Evolutionary conservation across 1,140 invertebrate genomes (phyloP), one percentile per base, ranked within the genome.

Genomic region (Cheumatopsyche charites): DNA sequence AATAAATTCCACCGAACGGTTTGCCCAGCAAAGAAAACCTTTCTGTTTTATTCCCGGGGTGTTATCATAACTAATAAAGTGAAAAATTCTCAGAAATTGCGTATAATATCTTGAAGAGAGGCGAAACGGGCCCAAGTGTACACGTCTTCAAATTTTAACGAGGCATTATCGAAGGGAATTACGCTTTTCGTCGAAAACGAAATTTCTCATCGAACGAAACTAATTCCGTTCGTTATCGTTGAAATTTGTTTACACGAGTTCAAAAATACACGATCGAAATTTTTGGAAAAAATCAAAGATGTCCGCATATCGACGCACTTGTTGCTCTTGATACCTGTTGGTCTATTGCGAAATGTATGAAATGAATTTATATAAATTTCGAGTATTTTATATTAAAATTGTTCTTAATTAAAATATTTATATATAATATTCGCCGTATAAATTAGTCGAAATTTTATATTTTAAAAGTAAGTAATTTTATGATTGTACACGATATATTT

Each of bases 61-160:
- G 29, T 36, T 36, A 36, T 36, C 29, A 52, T 9, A 11, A 17
- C 6, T 52, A 52, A 52, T 52, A 52, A 52, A 52, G 19, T 52
- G 19, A 15, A 17, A 52, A 52, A 17, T 52, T 52, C 19, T 15
- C 6, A 1, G 19, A 52, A 52, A 52, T 17, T 52, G n/a, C n/a
- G n/a, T n/a, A n/a, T n/a, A n/a, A 47, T 47, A 13, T 19, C n/a
- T 17, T 17, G 15, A 17, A n/a, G 47, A 17, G 47, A 52, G 13
- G 19, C 15, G 47, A 1, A 0, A 13, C 19, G n/a, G 47, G 19
- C 15, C 6, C 1, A 52, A 52, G 47, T 17, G 19, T 52, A 6
- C 15, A 47, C 45, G 12, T 52, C 47, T 52, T 52, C 47, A 52
- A 52, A 52, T 52, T 52, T 52, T 52, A 52, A 52, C 19, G 47